Evolutionary conservation across 2,113 vertebrate species (phyloP).

Genomic region (Hiodon tergisus): DNA sequence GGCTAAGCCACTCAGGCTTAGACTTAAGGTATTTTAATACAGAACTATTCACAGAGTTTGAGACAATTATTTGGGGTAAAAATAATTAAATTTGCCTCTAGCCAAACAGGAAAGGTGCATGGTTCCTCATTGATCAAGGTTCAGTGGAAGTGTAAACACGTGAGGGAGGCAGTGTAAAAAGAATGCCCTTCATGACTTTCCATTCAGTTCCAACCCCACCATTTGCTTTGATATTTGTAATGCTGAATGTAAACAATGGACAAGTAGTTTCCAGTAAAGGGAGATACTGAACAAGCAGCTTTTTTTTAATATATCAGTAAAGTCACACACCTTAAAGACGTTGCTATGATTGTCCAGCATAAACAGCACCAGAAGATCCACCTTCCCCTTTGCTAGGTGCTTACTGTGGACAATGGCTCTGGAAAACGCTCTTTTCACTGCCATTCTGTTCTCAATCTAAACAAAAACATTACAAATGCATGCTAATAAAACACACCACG

Average conservation of each 20-base stretch:
- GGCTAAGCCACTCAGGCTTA: no score
- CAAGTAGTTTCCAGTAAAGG: neutral
- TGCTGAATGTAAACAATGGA: slow-evolving; percentile 4
- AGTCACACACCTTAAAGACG: slow-evolving; percentile 78
- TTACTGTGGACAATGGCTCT: slow-evolving; percentile 82
- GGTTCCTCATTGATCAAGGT: neutral
- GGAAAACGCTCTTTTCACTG: slow-evolving; percentile 88
- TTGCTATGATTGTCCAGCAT: slow-evolving; percentile 90
- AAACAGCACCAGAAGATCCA: slow-evolving; percentile 89
- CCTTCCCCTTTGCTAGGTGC: slow-evolving; percentile 86
- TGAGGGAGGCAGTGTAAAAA: neutral
- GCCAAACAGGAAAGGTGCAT: neutral
- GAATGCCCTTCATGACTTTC: slow-evolving; percentile 18
- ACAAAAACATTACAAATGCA: slow-evolving; percentile 23
- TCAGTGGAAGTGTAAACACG: slow-evolving; percentile 2
- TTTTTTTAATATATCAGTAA: neutral
- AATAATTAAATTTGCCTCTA: neutral
- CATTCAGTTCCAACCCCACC: slow-evolving; percentile 16
- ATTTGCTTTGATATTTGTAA: slow-evolving; percentile 15
- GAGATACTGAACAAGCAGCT: neutral
- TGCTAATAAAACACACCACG: neutral
- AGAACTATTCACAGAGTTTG: no score
- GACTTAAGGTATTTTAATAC: no score
- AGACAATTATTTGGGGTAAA: neutral
- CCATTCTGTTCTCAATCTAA: slow-evolving; percentile 92